Percentiles rank a stretch among this genome's conserved stretches.
phyloP scores from a whole-genome alignment of 2,888 invertebrate species.

The Oscheius sp. region DNA sequence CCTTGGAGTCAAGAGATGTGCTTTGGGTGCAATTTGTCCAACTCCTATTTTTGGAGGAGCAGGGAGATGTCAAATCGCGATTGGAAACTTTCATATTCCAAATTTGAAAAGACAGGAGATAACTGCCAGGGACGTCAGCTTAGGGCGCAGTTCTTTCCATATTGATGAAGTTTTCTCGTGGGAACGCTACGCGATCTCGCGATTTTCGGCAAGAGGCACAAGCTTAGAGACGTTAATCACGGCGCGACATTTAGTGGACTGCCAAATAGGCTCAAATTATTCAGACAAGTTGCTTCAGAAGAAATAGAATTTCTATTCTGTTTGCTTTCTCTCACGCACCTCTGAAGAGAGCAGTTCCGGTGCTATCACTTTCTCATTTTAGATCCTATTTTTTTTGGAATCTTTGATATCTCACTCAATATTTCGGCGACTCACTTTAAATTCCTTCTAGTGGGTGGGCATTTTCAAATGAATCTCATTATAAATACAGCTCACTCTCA shows the following conservation, averaged over 20 bases:
- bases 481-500: not conserved
- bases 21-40: no score
- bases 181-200: conserved; percentile 16
- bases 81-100: no score
- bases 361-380: not conserved
- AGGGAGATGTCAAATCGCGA: no score
- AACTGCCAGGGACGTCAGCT: not conserved
- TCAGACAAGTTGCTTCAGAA: no score
- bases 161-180: conserved; percentile 30
- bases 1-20: no score
- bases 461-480: conserved; percentile 16
- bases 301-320: not conserved
- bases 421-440: not conserved
- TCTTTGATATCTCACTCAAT: no score
- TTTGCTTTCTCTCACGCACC: no score
- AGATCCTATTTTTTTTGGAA: not conserved
- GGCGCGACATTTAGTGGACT: conserved; percentile 21
- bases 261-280: conserved; percentile 10
- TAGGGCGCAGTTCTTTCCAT: conserved; percentile 10
- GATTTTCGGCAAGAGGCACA: conserved; percentile 21
- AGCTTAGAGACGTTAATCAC: conserved; percentile 25
- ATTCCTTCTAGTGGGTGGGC: not conserved
- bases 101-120: not conserved
- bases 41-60: not conserved
- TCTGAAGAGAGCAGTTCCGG: not conserved